Conservation (phyloP, 2,888 invertebrate species). For the Epistrophe grossulariae region DNA sequence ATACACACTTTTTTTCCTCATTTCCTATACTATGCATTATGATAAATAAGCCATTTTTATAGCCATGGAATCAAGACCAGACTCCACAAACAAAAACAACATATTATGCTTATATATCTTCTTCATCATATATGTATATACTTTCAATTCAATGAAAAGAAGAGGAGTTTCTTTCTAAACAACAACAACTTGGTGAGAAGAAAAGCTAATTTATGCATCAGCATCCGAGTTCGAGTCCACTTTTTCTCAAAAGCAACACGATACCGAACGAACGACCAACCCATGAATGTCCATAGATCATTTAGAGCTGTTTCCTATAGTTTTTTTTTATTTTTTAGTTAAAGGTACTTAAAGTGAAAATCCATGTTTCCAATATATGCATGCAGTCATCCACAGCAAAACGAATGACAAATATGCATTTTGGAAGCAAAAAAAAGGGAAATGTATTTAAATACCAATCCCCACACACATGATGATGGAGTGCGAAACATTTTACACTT, state of each 20-base stretch:
- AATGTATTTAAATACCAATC: slow-evolving; percentile 20
- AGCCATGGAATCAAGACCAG: slow-evolving; percentile 34
- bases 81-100: not conserved
- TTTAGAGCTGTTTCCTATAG: slow-evolving; percentile 53
- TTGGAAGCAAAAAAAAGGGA: slow-evolving; percentile 36
- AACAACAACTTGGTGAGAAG: slow-evolving; percentile 19
- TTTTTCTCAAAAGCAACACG: slow-evolving; percentile 39
- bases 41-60: slow-evolving; percentile 50
- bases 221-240: slow-evolving; percentile 36
- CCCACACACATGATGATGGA: slow-evolving; percentile 2
- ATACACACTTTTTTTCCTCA: slow-evolving; percentile 44
- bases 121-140: slow-evolving; percentile 7
- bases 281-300: slow-evolving; percentile 37
- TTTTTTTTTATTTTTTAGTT: slow-evolving; percentile 5
- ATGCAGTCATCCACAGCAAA: slow-evolving; percentile 45
- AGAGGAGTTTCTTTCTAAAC: slow-evolving; percentile 39
- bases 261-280: not conserved
- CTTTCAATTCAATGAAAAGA: slow-evolving; percentile 43
- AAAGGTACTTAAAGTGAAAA: slow-evolving; percentile 59
- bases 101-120: no score
- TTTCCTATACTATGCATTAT: slow-evolving; percentile 27
- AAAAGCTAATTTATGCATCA: slow-evolving; percentile 63
- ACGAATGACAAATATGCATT: slow-evolving; percentile 70
- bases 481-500: slow-evolving; percentile 65
- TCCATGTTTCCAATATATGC: slow-evolving; percentile 45